Evolutionary conservation across 1,140 invertebrate species (phyloP), one percentile per base, ranked within the genome.

Genomic region (Lasioglossum baleicum): DNA sequence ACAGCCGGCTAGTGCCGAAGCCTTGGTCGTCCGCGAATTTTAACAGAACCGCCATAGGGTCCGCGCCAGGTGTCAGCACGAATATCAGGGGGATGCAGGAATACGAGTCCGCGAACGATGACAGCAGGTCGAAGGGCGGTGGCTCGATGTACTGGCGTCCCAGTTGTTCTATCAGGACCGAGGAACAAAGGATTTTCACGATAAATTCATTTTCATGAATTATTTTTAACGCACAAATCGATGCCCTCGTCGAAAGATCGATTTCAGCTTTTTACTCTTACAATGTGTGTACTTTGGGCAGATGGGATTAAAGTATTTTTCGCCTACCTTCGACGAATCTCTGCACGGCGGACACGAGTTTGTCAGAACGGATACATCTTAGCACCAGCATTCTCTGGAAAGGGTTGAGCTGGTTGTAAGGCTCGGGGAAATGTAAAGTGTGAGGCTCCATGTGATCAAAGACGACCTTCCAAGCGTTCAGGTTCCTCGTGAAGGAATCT

Each of bases 1-100:
- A 97, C 74, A 99, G 94, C 82, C 97, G 95, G 72, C 95, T 96
- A 1, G 96, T 95, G 7, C 96, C 96, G 90, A 98, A 98, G 64
- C 97, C 97, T 94, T 97, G 95, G 92, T 98, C 97, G 87, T 98
- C 97, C 61, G 98, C 97, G 93, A 98, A 97, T 90, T 97, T 97
- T 2, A 97, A 90, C 20, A 98, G 89, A 22, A 96, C 95, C 0
- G 96, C 96, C 90, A 98, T 98, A 0, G 98, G 98, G 94, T 99
- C 98, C 15, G 97, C 96, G 11, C 98, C 98, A 15, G 98, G 97
- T 2, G 98, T 98, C 15, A 99, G 91, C 13, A 99, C 95, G 91
- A 99, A 99, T 83, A 99, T 95, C 11, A 99, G 91, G 0, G 98
- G 98, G 26, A 97, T 95, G 83, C 95, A 96, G 88, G 95, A 96